Conservation (phyloP, 2,797 vertebrate genomes). For the Lepilemur ruficaudatus region DNA sequence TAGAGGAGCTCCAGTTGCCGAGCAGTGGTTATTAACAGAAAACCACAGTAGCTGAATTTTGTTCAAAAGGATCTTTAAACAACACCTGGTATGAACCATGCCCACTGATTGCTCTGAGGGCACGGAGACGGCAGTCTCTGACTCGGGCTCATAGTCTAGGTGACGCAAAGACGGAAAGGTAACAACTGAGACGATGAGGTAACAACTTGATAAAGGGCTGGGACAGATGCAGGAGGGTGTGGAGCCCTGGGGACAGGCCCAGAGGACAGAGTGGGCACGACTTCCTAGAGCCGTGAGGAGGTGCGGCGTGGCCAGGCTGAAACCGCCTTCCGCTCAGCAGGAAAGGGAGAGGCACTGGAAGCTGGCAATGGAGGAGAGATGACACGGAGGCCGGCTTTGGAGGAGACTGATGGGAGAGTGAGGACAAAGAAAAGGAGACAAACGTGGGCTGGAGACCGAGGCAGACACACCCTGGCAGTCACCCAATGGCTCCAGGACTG, state of each 20-base stretch:
- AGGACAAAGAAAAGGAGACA: not conserved
- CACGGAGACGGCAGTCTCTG: not conserved
- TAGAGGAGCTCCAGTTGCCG: not conserved
- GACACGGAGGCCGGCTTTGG: no score
- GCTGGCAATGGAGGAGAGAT: not conserved
- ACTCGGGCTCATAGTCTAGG: not conserved
- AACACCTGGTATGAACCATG: not conserved
- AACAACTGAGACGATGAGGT: accelerated
- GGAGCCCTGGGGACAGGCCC: not conserved
- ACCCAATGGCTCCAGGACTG: not conserved
- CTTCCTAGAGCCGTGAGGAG: not conserved
- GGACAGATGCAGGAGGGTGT: not conserved
- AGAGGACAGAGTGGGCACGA: not conserved
- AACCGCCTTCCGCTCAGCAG: not conserved
- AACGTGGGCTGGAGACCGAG: not conserved
- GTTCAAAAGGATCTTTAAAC: not conserved
- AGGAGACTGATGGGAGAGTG: no score
- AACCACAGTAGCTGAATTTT: not conserved
- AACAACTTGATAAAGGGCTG: not conserved
- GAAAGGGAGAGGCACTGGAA: not conserved
- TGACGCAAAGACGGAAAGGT: not conserved
- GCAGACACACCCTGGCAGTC: not conserved
- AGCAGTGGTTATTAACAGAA: not conserved
- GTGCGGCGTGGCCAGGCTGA: not conserved
- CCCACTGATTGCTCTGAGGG: not conserved